Percentiles rank a stretch among this genome's conserved stretches.
These are phyloP conservation scores for Corythornis leucogaster DNA, from an alignment of 2,797 vertebrate genomes.

Conservation along the genomic window DNA sequence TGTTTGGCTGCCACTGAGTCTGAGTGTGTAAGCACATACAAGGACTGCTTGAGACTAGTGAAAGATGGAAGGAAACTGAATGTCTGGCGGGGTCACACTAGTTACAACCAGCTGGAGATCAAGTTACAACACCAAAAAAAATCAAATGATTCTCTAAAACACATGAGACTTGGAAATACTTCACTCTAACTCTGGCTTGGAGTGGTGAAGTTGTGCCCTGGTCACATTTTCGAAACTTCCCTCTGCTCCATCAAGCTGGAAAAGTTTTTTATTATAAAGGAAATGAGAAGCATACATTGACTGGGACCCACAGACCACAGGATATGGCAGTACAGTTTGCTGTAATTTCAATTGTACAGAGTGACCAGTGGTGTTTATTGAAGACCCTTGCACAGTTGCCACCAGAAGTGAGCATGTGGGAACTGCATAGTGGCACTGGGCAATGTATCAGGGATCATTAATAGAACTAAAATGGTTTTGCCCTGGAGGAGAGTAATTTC, in stretches of 20 bases:
- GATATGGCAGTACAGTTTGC: background rate
- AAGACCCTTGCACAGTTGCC: background rate
- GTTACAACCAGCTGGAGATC: background rate
- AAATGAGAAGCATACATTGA: background rate
- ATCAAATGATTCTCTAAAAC: background rate
- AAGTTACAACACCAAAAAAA: background rate
- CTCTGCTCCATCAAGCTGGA: background rate
- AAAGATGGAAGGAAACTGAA: background rate
- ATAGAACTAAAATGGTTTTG: background rate
- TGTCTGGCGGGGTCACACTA: background rate
- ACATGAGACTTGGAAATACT: rapidly evolving
- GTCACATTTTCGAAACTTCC: background rate
- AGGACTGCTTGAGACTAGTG: background rate
- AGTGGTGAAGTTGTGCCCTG: background rate
- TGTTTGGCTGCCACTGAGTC: background rate
- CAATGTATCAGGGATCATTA: background rate
- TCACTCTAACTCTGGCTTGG: background rate
- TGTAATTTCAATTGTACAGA: background rate
- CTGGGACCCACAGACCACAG: background rate
- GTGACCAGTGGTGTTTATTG: rapidly evolving
- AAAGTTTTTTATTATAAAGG: background rate
- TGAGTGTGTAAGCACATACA: background rate
- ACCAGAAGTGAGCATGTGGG: background rate
- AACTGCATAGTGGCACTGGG: background rate
- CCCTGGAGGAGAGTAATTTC: conserved; percentile 3